phyloP scores from a whole-genome alignment of 2,888 invertebrate species.

The Rotaria sp. region DNA sequence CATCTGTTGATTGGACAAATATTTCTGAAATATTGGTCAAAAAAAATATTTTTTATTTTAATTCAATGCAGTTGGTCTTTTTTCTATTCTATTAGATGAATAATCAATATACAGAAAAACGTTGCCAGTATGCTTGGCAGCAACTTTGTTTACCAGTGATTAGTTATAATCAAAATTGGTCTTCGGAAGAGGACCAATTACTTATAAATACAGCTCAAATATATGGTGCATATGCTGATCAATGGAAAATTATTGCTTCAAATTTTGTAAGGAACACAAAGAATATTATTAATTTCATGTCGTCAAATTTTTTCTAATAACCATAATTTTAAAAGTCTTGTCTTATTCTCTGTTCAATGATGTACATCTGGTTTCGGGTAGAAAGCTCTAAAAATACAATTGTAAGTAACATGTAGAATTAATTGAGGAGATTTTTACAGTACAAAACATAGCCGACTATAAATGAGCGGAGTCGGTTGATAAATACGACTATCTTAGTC shows the following conservation, averaged over 20 bases:
- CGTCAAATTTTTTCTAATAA: too few species aligned
- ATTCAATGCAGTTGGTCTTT: too few species aligned
- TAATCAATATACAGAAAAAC: conserved; percentile 1
- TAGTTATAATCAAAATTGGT: neutral
- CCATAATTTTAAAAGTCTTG: too few species aligned
- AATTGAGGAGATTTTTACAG: too few species aligned
- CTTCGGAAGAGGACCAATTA: neutral
- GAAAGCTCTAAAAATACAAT: too few species aligned
- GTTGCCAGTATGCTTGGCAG: neutral
- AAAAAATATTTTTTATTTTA: neutral
- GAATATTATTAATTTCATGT: neutral
- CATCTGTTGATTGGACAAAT: neutral
- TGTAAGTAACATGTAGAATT: too few species aligned
- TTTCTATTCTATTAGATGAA: neutral
- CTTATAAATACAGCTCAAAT: neutral
- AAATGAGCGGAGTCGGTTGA: too few species aligned
- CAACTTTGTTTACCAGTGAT: neutral
- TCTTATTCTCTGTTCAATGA: too few species aligned
- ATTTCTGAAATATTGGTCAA: neutral
- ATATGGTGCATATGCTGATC: neutral
- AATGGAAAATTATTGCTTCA: neutral
- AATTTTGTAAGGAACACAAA: neutral
- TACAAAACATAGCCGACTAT: too few species aligned
- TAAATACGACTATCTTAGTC: too few species aligned
- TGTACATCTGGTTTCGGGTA: too few species aligned